phyloP scores from a whole-genome alignment of 2,797 vertebrate species.

The Odontamblyopus rebecca region DNA sequence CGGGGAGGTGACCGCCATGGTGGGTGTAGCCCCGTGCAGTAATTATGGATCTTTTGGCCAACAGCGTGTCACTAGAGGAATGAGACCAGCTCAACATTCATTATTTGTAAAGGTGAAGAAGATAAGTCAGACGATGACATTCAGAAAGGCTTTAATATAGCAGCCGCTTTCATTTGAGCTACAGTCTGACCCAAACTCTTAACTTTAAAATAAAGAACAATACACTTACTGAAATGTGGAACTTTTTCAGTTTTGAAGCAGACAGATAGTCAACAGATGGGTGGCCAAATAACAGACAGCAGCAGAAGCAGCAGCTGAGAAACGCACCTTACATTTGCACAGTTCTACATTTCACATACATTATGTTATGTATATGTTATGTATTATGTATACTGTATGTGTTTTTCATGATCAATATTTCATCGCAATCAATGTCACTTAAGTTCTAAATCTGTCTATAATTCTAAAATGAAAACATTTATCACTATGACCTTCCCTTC shows the following conservation, averaged over 20 bases:
- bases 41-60: slow-evolving; percentile 27
- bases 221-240: not conserved
- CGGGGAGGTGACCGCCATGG: slow-evolving; percentile 25
- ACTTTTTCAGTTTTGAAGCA: not conserved
- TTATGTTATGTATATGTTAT: too few relatives aligned
- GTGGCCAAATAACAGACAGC: too few relatives aligned
- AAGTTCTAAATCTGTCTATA: not conserved
- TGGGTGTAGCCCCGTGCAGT: slow-evolving; percentile 26
- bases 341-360: not conserved
- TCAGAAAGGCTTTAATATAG: not conserved
- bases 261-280: too few relatives aligned
- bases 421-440: not conserved
- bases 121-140: not conserved
- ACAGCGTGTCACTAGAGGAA: slow-evolving; percentile 33
- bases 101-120: slow-evolving; percentile 14
- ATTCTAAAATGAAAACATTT: not conserved
- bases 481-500: not conserved
- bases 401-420: not conserved
- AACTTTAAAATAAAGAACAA: not conserved
- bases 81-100: slow-evolving; percentile 3
- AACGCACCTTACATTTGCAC: not conserved
- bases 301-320: too few relatives aligned
- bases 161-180: not conserved
- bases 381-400: not conserved
- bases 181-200: not conserved